phyloP scores from a whole-genome alignment of 2,797 vertebrate species.

The Meriones psammophilus region DNA sequence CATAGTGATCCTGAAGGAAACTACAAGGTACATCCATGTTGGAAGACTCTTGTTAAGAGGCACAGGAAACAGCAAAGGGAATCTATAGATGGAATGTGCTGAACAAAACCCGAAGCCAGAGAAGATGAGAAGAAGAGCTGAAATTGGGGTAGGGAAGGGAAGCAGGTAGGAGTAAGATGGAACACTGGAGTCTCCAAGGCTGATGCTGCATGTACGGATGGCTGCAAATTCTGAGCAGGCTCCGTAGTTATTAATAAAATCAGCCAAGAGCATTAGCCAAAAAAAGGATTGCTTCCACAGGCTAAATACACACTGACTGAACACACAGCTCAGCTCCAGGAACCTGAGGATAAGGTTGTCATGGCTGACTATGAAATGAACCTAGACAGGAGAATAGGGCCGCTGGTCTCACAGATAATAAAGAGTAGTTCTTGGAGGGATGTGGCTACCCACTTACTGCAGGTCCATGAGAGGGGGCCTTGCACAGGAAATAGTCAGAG shows the following conservation, averaged over 20 bases:
- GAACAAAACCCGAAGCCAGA: background rate
- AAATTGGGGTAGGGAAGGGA: background rate
- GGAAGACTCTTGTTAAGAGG: background rate
- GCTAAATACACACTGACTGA: background rate
- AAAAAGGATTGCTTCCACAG: background rate
- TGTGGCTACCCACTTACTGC: too few species aligned
- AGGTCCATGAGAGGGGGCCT: background rate
- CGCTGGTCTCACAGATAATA: background rate
- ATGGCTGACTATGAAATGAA: background rate
- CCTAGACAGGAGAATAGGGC: background rate
- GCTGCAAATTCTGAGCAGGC: accelerated
- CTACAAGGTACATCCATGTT: accelerated
- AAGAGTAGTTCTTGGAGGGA: background rate
- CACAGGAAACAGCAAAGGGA: background rate
- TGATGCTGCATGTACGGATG: accelerated
- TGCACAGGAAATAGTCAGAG: background rate
- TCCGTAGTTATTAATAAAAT: background rate
- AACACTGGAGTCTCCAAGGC: too few species aligned
- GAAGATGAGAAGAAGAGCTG: background rate
- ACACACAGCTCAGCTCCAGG: background rate
- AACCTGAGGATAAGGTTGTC: background rate
- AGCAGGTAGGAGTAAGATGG: accelerated
- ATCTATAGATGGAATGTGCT: background rate
- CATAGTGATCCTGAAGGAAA: background rate
- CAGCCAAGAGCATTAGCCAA: accelerated